phyloP scores from a whole-genome alignment of 2,888 invertebrate species.

The Lycia hirtaria region DNA sequence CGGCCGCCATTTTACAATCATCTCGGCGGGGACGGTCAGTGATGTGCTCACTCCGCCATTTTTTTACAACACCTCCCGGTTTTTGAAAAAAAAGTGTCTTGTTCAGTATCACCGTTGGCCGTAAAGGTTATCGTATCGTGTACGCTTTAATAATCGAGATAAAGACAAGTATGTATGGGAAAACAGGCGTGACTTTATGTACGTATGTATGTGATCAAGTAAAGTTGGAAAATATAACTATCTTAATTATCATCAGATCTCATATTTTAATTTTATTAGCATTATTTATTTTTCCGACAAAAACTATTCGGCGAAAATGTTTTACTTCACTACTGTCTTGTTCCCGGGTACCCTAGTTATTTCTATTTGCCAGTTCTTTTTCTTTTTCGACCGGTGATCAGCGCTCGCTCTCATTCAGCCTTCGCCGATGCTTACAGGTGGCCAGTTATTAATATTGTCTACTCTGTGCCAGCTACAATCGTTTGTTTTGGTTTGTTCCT shows the following conservation, averaged over 20 bases:
- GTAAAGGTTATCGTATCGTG: too few relatives aligned
- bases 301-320: constrained; percentile 5
- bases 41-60: constrained; percentile 6
- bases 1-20: constrained; percentile 39
- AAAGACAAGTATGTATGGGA: too few relatives aligned
- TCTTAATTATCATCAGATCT: not conserved
- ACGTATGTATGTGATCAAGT: too few relatives aligned
- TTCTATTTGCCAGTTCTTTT: constrained; percentile 22
- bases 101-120: too few relatives aligned
- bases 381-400: constrained; percentile 20
- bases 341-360: not conserved
- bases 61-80: not conserved
- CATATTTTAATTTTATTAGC: not conserved
- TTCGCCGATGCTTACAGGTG: constrained; percentile 7
- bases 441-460: not conserved
- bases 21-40: constrained; percentile 13
- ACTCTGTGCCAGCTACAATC: not conserved
- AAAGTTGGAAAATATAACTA: not conserved
- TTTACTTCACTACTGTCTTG: too few relatives aligned
- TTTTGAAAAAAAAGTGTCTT: too few relatives aligned
- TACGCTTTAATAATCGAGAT: too few relatives aligned
- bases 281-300: not conserved
- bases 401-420: constrained; percentile 11
- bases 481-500: not conserved
- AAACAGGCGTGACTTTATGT: too few relatives aligned